Conservation (phyloP, 2,888 invertebrate genomes). For the Polyommatus iphigenia region DNA sequence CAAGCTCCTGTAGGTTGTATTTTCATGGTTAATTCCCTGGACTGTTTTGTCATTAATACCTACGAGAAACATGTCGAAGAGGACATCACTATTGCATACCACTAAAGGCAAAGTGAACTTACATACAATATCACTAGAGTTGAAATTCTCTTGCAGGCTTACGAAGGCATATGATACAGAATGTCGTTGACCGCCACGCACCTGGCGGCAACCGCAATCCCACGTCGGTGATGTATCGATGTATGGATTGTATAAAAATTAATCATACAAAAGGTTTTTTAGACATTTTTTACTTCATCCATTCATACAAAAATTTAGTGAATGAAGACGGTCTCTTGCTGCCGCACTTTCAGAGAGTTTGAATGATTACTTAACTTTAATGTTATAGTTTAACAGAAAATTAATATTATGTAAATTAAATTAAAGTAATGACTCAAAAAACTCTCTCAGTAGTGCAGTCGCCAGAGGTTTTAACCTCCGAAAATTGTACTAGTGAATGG, state of each 20-base stretch:
- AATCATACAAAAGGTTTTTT: constrained; percentile 33
- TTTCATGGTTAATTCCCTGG: neutral
- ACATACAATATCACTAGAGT: neutral
- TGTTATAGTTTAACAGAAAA: too few relatives aligned
- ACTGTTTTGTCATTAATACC: neutral
- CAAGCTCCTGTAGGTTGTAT: neutral
- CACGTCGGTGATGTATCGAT: constrained; percentile 41
- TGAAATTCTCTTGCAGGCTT: constrained; percentile 32
- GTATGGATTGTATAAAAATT: constrained; percentile 31
- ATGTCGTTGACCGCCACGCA: constrained; percentile 51
- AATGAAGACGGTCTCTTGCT: neutral
- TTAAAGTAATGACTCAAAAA: too few relatives aligned
- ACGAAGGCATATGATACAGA: constrained; percentile 43
- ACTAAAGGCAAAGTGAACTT: constrained; percentile 30
- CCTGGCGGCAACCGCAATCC: constrained; percentile 49
- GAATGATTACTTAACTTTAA: neutral
- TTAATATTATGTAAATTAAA: too few relatives aligned
- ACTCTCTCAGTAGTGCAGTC: too few relatives aligned
- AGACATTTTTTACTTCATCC: neutral
- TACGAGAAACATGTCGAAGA: neutral
- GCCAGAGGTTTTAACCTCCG: too few relatives aligned
- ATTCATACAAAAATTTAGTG: constrained; percentile 4
- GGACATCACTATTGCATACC: neutral
- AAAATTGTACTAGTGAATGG: too few relatives aligned
- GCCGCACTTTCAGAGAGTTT: too few relatives aligned